Base-by-base conservation (phyloP, 2,113 vertebrate species). In the Pseudolaguvia tuberculata region DNA sequence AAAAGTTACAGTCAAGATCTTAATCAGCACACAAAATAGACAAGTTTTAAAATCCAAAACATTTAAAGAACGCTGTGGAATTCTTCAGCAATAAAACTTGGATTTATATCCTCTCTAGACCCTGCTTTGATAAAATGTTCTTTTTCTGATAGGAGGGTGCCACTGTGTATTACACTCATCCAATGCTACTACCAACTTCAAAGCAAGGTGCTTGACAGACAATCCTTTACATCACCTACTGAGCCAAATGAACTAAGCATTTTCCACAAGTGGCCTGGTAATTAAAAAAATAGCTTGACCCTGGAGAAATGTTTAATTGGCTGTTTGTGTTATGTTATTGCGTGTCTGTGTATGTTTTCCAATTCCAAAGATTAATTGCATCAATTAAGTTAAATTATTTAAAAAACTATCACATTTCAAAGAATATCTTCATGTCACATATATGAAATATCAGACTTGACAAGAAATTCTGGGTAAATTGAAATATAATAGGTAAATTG, bases 1-100 rank as follows among this genome's bases (percentile, higher is more conserved):
- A 69, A 20, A 69, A 53, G 65, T 48, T 66, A 90, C 92, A 90
- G 93, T 93, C 92, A 89, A 90, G 89, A 89, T 77, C 84, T 90
- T 98, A 98, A 98, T 97, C 93, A 96, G 95, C 94, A 93, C 94
- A 93, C 93, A 96, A 99, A 95, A 98, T 97, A 95, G 95, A 95
- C 93, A 92, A 86, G 88, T 92, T 89, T 92, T 91, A 93, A 94
- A 95, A 96, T 93, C 93, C 91, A 92, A 94, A 95, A 92, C 93
- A 92, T 92, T 94, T 92, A 89, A 91, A 94, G 93, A 96, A 93
- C 92, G 92, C 92, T 90, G 93, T 89, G 94, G 94, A 93, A 97
- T 98, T 96, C 94, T 94, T 93, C 90, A 91, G 94, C 92, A 95
- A 98, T 99, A 99, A 99, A 92, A 98, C 90, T 88, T 90, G 93